Conservation (phyloP, 2,113 vertebrate genomes). For the Saguinus midas region DNA sequence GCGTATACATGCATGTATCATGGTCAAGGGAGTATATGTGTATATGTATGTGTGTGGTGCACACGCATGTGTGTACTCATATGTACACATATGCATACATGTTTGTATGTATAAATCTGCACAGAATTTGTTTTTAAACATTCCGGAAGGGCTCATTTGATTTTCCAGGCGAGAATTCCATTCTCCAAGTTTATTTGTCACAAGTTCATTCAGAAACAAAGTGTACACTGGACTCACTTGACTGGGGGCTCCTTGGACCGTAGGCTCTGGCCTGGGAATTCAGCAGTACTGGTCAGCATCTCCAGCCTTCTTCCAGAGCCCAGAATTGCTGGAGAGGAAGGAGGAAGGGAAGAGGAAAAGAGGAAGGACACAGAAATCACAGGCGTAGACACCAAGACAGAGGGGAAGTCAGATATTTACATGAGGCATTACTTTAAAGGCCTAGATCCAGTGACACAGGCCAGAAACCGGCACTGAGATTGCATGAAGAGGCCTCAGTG, state of each 20-base stretch:
- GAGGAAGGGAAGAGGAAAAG: neutral
- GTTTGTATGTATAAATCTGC: neutral
- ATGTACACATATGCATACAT: fast-evolving
- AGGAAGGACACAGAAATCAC: neutral
- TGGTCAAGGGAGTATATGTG: too few species aligned
- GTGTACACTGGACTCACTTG: neutral
- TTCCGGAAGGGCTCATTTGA: neutral
- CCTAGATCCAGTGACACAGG: fast-evolving
- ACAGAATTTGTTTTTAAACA: neutral
- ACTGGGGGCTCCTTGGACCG: neutral
- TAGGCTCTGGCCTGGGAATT: neutral
- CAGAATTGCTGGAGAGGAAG: neutral
- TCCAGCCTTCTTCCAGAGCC: neutral
- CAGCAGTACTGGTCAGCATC: neutral
- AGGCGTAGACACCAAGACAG: neutral
- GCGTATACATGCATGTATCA: neutral
- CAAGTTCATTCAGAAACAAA: neutral
- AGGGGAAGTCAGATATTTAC: fast-evolving
- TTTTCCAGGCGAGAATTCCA: neutral
- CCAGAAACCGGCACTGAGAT: fast-evolving
- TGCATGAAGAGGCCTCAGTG: neutral
- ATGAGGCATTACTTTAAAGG: neutral
- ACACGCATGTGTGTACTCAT: neutral
- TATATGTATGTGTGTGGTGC: too few species aligned
- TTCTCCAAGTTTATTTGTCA: neutral